Evolutionary conservation across 2,797 vertebrate genomes (phyloP).

Genomic region (Brachyalestes nurse): DNA sequence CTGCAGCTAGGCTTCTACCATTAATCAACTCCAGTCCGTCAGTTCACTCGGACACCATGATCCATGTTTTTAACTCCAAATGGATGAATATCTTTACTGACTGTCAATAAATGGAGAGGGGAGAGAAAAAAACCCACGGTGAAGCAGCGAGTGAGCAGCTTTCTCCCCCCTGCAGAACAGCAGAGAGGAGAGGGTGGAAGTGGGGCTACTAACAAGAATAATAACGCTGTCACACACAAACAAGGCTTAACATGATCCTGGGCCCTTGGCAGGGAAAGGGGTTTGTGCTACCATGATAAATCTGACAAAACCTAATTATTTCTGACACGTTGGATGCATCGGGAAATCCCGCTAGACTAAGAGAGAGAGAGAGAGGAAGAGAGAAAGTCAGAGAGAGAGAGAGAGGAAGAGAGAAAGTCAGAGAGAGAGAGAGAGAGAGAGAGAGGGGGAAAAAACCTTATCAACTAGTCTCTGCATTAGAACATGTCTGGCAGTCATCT

Average conservation of each 20-base stretch:
- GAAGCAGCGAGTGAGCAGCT: conserved; percentile 13
- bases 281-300: conserved; percentile 99
- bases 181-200: conserved; percentile 82
- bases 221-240: conserved; percentile 99
- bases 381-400: too few relatives aligned
- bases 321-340: conserved; percentile 99
- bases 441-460: conserved; percentile 79
- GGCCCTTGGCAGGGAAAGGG: conserved; percentile 92
- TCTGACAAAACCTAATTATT: conserved; percentile 99
- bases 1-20: conserved; percentile 96
- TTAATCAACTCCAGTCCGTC: conserved; percentile 99
- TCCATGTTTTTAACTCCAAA: conserved; percentile 99
- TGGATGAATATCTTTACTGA: conserved; percentile 99
- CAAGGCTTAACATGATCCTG: conserved; percentile 98
- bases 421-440: too few relatives aligned
- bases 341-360: conserved; percentile 89
- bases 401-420: too few relatives aligned
- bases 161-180: conserved; percentile 22
- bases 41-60: conserved; percentile 98
- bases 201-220: conserved; percentile 98
- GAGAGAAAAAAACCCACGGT: conserved; percentile 69
- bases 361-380: conserved; percentile 46
- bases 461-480: conserved; percentile 95
- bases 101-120: conserved; percentile 94
- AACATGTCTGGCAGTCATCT: conserved; percentile 92